Base-by-base conservation (phyloP, 2,797 vertebrate species). In the Acrocephalus scirpaceus region DNA sequence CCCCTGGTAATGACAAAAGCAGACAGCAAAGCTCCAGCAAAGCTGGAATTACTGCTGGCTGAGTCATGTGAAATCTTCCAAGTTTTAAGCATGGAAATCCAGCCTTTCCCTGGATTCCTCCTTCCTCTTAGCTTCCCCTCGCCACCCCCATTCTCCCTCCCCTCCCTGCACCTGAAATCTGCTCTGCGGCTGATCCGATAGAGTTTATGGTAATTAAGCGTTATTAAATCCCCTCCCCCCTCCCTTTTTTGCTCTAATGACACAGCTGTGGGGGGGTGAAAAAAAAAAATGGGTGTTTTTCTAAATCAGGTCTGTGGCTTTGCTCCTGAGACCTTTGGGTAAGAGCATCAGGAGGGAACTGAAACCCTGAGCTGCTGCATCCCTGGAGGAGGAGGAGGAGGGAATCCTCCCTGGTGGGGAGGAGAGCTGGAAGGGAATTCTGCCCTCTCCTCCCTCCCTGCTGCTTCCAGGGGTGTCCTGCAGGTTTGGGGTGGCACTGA, bases 1-100 rank as follows among this genome's bases (percentile, higher is more conserved):
- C 96, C 96, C 97, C 89, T 51, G 82, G 92, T 98, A 98, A 98
- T 98, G 98, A 98, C 97, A 97, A 97, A 98, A 97, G 97, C 98
- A 98, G 98, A 98, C 97, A 97, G 96, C 81, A 95, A 96, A 97
- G 97, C 97, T 92, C 70, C 91, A 53, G 79, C 95, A 96, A 95
- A 93, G 95, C 94, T 94, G 97, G 96, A 97, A 97, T 98, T 98
- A 98, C 96, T 94, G 79, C 94, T 72, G 95, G 71, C 95, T 97
- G 91, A 97, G 96, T 92, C 94, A 75, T 94, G 87, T 79, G 93
- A 97, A 96, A 97, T 96, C 94, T 96, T 88, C 96, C 96, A 95
- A 96, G 89, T 98, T 98, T 94, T 76, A 67, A 95, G 83, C 47
- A 13, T 93, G 77, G 88, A 91, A 93, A 96, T 92, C 90, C 96